Percentiles rank a stretch among this genome's conserved stretches.
phyloP scores from a whole-genome alignment of 2,113 vertebrate genomes.

The Corythoichthys haematopterus region DNA sequence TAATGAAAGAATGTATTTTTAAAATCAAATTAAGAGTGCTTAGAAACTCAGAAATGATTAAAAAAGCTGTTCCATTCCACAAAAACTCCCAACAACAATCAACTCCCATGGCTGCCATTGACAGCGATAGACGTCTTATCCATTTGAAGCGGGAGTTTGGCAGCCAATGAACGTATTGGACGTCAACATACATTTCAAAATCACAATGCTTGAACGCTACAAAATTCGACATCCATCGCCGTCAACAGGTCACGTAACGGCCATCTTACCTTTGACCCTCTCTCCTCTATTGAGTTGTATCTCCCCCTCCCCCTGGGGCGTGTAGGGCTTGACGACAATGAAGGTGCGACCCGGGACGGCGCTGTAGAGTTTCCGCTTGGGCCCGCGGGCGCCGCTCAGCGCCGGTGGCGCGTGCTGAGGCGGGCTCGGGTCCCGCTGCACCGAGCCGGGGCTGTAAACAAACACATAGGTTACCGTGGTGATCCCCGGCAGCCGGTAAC shows the following conservation, averaged over 20 bases:
- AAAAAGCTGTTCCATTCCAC: no score
- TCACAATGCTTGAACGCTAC: no score
- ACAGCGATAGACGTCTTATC: no score
- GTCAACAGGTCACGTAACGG: neutral
- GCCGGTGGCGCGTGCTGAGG: conserved; percentile 72
- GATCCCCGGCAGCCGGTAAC: conserved; percentile 82
- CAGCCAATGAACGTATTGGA: no score
- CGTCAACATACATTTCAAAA: no score
- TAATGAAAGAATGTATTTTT: no score
- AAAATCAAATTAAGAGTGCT: no score
- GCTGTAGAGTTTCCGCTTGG: conserved; percentile 94
- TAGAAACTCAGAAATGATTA: no score
- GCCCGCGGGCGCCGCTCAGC: conserved; percentile 78
- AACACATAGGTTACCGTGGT: conserved; percentile 94
- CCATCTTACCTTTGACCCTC: conserved; percentile 87
- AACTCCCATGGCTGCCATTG: no score
- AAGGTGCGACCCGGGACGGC: conserved; percentile 91
- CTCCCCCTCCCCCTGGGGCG: conserved; percentile 89
- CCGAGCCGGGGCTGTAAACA: conserved; percentile 89
- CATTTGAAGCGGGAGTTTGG: no score
- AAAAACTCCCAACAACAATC: no score
- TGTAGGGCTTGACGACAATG: conserved; percentile 91
- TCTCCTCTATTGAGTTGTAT: conserved; percentile 93
- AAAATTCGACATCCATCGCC: no score
- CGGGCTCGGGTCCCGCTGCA: conserved; percentile 77